A percentile compares a stretch with the other conserved stretches of the same genome.
These are phyloP conservation scores for Mus spretus DNA, from an alignment of 2,797 vertebrate species.

Conservation along the genomic window DNA sequence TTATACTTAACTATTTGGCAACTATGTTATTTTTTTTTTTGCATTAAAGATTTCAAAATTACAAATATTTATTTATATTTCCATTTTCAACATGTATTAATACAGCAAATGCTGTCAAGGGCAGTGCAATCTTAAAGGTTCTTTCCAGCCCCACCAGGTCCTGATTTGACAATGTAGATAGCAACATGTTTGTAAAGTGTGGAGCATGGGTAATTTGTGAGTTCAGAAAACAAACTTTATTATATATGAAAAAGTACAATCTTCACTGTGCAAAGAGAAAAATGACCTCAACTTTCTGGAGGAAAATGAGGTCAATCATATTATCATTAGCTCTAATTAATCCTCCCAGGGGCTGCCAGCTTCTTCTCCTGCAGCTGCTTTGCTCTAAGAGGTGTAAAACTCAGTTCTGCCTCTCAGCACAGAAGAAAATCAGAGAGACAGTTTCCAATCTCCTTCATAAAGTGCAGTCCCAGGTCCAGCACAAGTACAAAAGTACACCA, in stretches of 20 bases:
- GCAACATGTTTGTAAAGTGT: conserved; percentile 31
- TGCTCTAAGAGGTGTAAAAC: conserved; percentile 70
- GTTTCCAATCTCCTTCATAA: conserved; percentile 64
- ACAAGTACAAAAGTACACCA: conserved; percentile 1
- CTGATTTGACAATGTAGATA: background rate
- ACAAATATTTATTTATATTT: conserved; percentile 39
- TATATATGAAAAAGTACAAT: conserved; percentile 66
- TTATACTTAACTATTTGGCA: background rate
- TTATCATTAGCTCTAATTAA: conserved; percentile 81
- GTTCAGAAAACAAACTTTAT: conserved; percentile 65
- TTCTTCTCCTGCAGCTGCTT: conserved; percentile 71
- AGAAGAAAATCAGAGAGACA: conserved; percentile 67
- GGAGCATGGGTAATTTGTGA: conserved; percentile 28
- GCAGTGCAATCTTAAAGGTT: background rate
- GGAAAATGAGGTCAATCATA: conserved; percentile 80
- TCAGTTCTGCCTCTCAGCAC: conserved; percentile 68
- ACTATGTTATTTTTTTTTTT: conserved; percentile 61
- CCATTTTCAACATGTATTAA: conserved; percentile 20
- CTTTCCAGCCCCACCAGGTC: background rate
- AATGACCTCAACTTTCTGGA: conserved; percentile 66
- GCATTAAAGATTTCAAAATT: conserved; percentile 43
- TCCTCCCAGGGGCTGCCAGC: conserved; percentile 72
- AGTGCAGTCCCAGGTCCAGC: conserved; percentile 51
- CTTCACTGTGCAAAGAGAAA: conserved; percentile 57
- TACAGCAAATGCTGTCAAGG: background rate